phyloP scores from a whole-genome alignment of 2,797 vertebrate genomes.

The Ctenopoma multispine region DNA sequence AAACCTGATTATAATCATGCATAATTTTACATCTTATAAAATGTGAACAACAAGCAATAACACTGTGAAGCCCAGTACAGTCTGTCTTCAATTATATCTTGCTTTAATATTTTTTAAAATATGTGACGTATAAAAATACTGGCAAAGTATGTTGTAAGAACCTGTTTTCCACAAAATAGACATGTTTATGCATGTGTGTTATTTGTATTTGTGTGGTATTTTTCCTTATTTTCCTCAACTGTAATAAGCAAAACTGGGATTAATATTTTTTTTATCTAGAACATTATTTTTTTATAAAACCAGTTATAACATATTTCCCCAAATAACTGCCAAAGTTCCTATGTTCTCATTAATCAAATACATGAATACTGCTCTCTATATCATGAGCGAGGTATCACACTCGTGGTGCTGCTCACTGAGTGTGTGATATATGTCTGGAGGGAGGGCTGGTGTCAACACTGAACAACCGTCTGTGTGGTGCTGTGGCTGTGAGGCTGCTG shows the following conservation, averaged over 20 bases:
- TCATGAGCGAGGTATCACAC: constrained; percentile 1
- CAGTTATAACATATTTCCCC: too few relatives aligned
- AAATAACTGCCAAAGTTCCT: not conserved
- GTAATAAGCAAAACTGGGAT: too few relatives aligned
- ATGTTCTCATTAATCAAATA: constrained; percentile 1
- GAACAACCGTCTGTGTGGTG: constrained; percentile 59
- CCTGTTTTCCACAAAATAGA: too few relatives aligned
- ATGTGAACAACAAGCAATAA: not conserved
- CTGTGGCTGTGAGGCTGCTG: constrained; percentile 38
- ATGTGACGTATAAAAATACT: too few relatives aligned
- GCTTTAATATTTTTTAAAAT: not conserved
- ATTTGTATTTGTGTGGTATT: too few relatives aligned
- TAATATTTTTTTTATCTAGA: too few relatives aligned
- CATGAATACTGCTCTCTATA: not conserved
- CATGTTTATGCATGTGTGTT: too few relatives aligned
- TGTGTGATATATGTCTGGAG: constrained; percentile 60
- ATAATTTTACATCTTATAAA: not conserved
- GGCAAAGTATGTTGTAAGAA: too few relatives aligned
- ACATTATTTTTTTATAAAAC: too few relatives aligned
- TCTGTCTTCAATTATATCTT: not conserved
- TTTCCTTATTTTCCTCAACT: too few relatives aligned
- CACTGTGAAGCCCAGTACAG: too few relatives aligned
- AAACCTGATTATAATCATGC: constrained; percentile 78
- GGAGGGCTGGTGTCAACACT: constrained; percentile 57
- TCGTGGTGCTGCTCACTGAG: constrained; percentile 28